Base-by-base conservation (phyloP, 1,140 invertebrate species). In the Drosophila insularis region DNA sequence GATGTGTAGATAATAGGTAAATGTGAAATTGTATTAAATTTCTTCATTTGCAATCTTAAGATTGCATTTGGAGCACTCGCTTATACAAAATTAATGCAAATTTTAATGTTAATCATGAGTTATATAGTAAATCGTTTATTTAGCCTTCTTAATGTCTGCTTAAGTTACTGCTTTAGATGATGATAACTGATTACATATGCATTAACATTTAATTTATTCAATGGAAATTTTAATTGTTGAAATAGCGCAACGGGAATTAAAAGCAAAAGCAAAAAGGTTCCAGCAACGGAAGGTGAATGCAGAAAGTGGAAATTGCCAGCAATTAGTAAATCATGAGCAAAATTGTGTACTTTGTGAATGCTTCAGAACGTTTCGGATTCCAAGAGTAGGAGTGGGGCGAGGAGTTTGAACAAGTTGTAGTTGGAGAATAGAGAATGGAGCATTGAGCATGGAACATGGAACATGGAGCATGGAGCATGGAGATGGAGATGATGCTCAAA, bases 321-420 rank as follows among this genome's bases (percentile, higher is more conserved):
- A 84, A 80, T 85, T 84, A 85, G 73, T 85, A 68, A 84, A 80
- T 80, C 81, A 84, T 73, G 56, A 59, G 63, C 55, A 59, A 62
- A 73, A 84, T 72, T 69, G 66, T 71, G 68, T 77, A 40, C 71
- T 67, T 50, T 67, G 61, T 40, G 31, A 63, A 60, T 69, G 60
- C 62, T 43, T 43, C 14, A 40, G 39, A 40, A 35, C 7, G 39
- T 11, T 40, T 40, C 10, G 32, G 32, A 35, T 7, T 35, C 40
- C n/a, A 21, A 2, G 2, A 27, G 27, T 27, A 27, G 27, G 4
- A 27, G 27, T 4, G 1, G 27, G 27, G 1, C 0, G 6, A 19
- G 43, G 17, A 50, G 17, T 50, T 21, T 19, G 17, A 50, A 50
- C 17, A 50, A 50, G 17, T 50, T 50, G 43, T 17, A 50, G 6